Base-by-base conservation (phyloP, 37 sponge, comb jelly and placozoan species). In the Cliona cf. orientalis region DNA sequence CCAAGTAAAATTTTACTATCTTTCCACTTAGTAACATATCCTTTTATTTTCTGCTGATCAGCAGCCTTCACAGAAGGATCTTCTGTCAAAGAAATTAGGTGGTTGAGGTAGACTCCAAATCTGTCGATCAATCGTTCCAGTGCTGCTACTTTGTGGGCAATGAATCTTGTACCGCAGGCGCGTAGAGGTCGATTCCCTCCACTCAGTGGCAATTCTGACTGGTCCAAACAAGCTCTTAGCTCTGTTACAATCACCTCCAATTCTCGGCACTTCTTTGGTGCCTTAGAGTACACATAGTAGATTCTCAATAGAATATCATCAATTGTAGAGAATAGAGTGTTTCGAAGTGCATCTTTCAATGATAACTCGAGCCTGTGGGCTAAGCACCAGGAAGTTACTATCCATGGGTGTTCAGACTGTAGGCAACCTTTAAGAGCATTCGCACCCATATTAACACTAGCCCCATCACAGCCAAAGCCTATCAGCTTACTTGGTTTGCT, bases 131-230 rank as follows among this genome's bases (percentile, higher is more conserved):
- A 0, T 17, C 78, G 42, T 5, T 25, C 72, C 29, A 88, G 55
- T 1, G 89, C 89, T 60, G 61, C 71, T 0, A 91, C 86, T 44
- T 91, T 91, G 71, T 91, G 91, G 3, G 56, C 53, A 17, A 91
- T 45, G 59, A 91, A 91, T 1, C 81, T 61, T 29, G 82, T 85
- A 2, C 66, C 81, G 55, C 72, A 84, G 0, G 84, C 85, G 38
- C 79, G 60, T 25, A 89, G 57, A 11, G 84, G 90, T 5, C 80
- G 38, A 21, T 0, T 80, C 17, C 90, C 84, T 63, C 78, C 38
- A 28, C 1, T 29, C 5, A 5, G 42, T 39, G 88, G 81, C 59
- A 89, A n/a, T 26, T 89, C 84, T 5, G 41, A 25, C 6, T 36
- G 65, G 43, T 82, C 73, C 60, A 82, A 83, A 35, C 89, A 89